Percentiles rank a stretch among this genome's conserved stretches.
Evolutionary conservation across 2,888 invertebrate species (phyloP).

Genomic region (Apamea monoglypha): DNA sequence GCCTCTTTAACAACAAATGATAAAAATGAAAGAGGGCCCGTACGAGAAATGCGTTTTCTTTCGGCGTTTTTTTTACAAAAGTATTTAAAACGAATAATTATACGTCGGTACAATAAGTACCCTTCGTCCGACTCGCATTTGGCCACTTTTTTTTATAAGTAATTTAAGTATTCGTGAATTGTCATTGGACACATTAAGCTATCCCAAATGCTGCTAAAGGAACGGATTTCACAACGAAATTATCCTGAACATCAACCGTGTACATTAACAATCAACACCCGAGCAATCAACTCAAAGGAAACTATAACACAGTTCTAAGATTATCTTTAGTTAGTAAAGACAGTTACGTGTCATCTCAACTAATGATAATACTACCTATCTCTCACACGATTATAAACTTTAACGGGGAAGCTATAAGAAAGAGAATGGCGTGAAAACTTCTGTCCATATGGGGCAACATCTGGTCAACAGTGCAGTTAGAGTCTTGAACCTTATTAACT

Average conservation of each 20-base stretch:
- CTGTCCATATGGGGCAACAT: constrained; percentile 34
- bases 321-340: constrained; percentile 25
- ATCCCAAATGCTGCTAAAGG: too few species aligned
- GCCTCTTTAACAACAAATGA: too few species aligned
- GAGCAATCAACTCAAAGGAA: constrained; percentile 20
- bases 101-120: too few species aligned
- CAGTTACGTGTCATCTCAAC: constrained; percentile 19
- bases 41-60: too few species aligned
- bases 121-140: too few species aligned
- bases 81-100: too few species aligned
- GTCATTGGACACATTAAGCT: not conserved
- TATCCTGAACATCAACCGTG: not conserved
- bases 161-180: not conserved
- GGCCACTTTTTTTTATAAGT: too few species aligned
- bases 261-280: not conserved
- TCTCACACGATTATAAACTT: constrained; percentile 5
- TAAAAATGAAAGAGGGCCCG: too few species aligned
- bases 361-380: constrained; percentile 31
- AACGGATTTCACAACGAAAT: not conserved
- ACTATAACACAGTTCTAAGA: constrained; percentile 21
- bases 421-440: constrained; percentile 11
- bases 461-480: constrained; percentile 49
- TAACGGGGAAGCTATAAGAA: not conserved
- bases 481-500: constrained; percentile 43
- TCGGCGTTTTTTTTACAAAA: too few species aligned